Base-by-base conservation (phyloP, 2,888 invertebrate species). In the Calephelis perditalis region DNA sequence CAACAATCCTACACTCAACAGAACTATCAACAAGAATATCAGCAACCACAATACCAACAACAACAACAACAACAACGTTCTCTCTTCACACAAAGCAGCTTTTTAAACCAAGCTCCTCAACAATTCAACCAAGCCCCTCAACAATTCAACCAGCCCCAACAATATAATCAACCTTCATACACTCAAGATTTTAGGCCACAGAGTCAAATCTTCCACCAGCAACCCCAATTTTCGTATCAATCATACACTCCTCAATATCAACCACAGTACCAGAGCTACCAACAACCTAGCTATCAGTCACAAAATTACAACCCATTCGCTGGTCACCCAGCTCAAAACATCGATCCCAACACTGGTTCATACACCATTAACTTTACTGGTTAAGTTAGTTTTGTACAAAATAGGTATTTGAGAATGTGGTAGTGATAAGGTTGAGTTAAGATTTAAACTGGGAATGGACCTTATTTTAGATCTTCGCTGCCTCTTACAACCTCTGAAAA, bases 331-430 rank as follows among this genome's bases (percentile, higher is more conserved):
- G 94, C 95, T 0, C 92, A 93, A 67, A 95, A 95, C 74, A 92
- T 95, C 65, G 94, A 96, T 74, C 92, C 95, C 54, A 92, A 87
- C 75, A 92, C 93, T 63, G 96, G 96, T 15, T 96, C 96, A 6
- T 96, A 96, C 81, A 92, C 94, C 66, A 93, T 96, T 67, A 93
- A 94, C 75, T 96, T 95, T 75, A 93, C 92, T 71, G 93, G 93
- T 74, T 91, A 91, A 76, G 60, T 69, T 65, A 62, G 62, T 54
- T 65, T 60, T 49, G 12, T 35, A 37, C 56, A 57, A 47, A 62
- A 57, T 57, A 60, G 56, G n/a, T 44, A 35, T 60, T 54, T 57
- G 15, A 8, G 45, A 56, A 49, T 11, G 40, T n/a, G 26, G 43
- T 58, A 56, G 49, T 57, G 54, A 45, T 58, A 62, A 61, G 56